These are phyloP conservation scores for Mugil cephalus DNA, from an alignment of 2,113 vertebrate species.

Conservation along the genomic window DNA sequence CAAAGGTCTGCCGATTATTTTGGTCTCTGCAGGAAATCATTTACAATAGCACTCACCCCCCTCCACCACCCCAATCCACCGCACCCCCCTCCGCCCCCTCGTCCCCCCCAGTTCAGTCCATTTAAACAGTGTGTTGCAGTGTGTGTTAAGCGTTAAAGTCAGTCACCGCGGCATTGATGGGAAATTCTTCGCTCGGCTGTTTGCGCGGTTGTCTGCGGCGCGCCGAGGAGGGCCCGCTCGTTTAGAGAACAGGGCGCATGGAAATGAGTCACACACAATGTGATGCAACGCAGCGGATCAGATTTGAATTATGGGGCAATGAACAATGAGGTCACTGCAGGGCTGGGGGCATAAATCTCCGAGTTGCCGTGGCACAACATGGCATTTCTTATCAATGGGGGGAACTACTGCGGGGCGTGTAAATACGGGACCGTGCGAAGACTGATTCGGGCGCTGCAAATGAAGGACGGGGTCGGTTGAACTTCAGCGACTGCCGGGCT, in stretches of 20 bases:
- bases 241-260: constrained; percentile 65
- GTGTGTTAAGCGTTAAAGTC: constrained; percentile 50
- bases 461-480: constrained; percentile 20
- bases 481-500: constrained; percentile 18
- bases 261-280: constrained; percentile 79
- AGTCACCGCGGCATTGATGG: constrained; percentile 47
- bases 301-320: constrained; percentile 82
- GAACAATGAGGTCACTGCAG: constrained; percentile 82
- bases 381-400: constrained; percentile 75
- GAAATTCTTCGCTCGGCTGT: constrained; percentile 55
- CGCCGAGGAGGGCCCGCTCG: constrained; percentile 44
- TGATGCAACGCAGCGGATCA: constrained; percentile 77
- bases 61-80: too few species aligned
- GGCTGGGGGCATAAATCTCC: constrained; percentile 77
- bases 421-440: constrained; percentile 65
- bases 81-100: background rate
- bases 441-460: constrained; percentile 33
- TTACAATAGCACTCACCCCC: constrained; percentile 69
- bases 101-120: constrained; percentile 45
- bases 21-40: constrained; percentile 78
- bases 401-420: constrained; percentile 51
- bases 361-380: constrained; percentile 52
- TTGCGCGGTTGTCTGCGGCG: constrained; percentile 37
- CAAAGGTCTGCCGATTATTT: constrained; percentile 77
- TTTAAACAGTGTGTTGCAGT: constrained; percentile 49